phyloP scores from a whole-genome alignment of 2,113 vertebrate species.

The Cinclus cinclus region DNA sequence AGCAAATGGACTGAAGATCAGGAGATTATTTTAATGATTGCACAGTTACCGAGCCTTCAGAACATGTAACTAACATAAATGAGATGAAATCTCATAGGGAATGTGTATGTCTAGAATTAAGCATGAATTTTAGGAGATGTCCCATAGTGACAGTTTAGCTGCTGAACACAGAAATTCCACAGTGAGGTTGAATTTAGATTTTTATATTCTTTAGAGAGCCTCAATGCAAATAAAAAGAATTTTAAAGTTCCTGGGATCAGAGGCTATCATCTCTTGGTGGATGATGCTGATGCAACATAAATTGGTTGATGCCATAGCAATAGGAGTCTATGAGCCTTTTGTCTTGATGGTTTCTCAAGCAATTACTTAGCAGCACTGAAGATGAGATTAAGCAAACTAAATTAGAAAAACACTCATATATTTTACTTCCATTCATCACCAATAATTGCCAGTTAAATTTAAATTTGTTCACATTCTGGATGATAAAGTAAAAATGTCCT shows the following conservation, averaged over 20 bases:
- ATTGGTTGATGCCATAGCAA: background rate
- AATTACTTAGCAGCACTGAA: constrained; percentile 38
- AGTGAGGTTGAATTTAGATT: background rate
- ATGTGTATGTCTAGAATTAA: background rate
- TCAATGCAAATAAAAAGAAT: background rate
- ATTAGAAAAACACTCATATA: constrained; percentile 61
- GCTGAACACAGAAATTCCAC: background rate
- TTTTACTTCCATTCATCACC: constrained; percentile 58
- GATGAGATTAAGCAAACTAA: constrained; percentile 53
- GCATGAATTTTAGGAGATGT: background rate
- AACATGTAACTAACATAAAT: background rate
- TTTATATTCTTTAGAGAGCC: background rate
- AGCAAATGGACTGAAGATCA: background rate
- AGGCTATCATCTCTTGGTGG: background rate
- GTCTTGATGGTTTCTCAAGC: constrained; percentile 8
- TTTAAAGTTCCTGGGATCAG: background rate
- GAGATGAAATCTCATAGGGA: background rate
- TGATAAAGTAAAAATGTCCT: constrained; percentile 65
- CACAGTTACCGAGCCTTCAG: background rate
- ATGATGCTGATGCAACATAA: background rate
- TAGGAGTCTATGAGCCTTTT: background rate
- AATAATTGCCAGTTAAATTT: constrained; percentile 66
- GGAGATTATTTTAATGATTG: background rate
- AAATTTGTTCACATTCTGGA: constrained; percentile 58
- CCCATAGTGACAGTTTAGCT: background rate